Percentiles rank a stretch among this genome's conserved stretches.
phyloP scores from a whole-genome alignment of 2,888 invertebrate species.

The Lapara coniferarum region DNA sequence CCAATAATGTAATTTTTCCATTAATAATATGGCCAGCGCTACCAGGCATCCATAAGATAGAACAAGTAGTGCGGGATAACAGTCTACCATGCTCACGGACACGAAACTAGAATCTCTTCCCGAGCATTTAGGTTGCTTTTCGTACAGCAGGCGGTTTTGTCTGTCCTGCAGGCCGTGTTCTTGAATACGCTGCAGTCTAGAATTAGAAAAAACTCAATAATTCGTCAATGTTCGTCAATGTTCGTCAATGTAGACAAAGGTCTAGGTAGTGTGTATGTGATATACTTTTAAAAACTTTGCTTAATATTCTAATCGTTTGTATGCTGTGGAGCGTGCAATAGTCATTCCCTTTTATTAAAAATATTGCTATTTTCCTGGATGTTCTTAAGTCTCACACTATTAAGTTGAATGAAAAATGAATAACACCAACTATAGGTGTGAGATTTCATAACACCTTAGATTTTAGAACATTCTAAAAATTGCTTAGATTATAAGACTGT shows the following conservation, averaged over 20 bases:
- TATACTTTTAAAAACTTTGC: no score
- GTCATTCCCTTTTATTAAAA: background rate
- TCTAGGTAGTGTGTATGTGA: no score
- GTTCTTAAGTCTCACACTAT: no score
- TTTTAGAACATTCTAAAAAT: no score
- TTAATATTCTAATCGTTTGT: no score
- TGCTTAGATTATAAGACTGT: no score
- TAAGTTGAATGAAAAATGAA: no score
- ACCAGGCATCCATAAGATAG: conserved; percentile 62
- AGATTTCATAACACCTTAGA: no score
- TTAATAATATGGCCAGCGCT: conserved; percentile 50
- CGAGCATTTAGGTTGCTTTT: conserved; percentile 85
- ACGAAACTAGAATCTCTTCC: conserved; percentile 85
- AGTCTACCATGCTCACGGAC: conserved; percentile 86
- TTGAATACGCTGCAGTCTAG: conserved; percentile 71
- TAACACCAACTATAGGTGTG: no score
- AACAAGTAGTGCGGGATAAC: conserved; percentile 75
- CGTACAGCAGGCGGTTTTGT: conserved; percentile 84
- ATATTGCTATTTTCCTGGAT: no score
- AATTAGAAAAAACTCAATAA: conserved; percentile 32
- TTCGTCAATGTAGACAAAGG: no score
- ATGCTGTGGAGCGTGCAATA: background rate
- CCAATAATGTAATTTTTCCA: conserved; percentile 56
- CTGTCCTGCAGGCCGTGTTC: conserved; percentile 84
- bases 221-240: no score